phyloP scores from a whole-genome alignment of 2,888 invertebrate species.

The Stegophylla sp. region DNA sequence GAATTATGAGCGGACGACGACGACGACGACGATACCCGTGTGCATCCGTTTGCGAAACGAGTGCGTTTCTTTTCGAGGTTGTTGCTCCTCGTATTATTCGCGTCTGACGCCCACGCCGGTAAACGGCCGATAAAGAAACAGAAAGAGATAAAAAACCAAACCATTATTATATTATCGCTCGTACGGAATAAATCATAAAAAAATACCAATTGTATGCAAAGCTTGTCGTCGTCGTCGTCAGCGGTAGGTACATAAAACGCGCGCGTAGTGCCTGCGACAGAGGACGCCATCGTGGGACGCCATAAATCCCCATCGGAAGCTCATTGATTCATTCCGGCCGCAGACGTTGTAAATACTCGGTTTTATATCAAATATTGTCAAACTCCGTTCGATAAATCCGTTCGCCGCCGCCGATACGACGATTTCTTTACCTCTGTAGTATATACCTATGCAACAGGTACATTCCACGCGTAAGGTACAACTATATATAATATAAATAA shows the following conservation, averaged over 20 bases:
- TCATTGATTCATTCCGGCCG: conserved; percentile 51
- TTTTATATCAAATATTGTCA: conserved; percentile 51
- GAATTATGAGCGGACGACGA: not conserved
- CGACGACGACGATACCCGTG: not conserved
- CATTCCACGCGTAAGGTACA: not conserved
- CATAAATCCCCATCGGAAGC: conserved; percentile 56
- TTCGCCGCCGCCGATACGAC: not conserved
- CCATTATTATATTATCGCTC: conserved; percentile 47
- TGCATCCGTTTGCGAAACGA: conserved; percentile 18
- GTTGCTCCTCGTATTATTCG: conserved; percentile 53
- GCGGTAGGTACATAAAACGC: conserved; percentile 18
- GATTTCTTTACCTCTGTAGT: not conserved
- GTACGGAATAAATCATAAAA: conserved; percentile 52
- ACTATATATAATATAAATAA: not conserved
- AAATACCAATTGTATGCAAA: conserved; percentile 58
- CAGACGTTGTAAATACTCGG: conserved; percentile 56
- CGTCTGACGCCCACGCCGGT: conserved; percentile 56
- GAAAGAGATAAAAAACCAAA: not conserved
- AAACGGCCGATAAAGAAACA: not conserved
- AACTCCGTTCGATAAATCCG: conserved; percentile 41
- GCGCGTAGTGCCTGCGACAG: not conserved
- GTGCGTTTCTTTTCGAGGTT: conserved; percentile 52
- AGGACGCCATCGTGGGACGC: conserved; percentile 18
- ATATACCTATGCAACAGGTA: not conserved
- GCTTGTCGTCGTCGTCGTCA: conserved; percentile 37